Evolutionary conservation across 2,888 invertebrate species (phyloP).

Genomic region (Xanthorhoe spadicearia): DNA sequence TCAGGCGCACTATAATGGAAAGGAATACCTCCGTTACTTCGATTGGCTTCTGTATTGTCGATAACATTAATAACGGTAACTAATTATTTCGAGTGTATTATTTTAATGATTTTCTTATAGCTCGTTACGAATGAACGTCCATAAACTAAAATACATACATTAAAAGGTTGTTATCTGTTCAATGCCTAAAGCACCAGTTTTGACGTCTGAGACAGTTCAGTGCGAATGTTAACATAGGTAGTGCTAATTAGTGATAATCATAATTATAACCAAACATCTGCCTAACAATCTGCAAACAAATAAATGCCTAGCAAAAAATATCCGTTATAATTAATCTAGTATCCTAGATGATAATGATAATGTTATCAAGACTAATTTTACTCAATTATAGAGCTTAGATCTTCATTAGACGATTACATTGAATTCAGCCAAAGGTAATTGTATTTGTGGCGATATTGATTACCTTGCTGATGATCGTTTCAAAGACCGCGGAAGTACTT

Average conservation of each 20-base stretch:
- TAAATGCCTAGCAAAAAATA: neutral
- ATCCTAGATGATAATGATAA: too few species aligned
- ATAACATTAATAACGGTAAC: constrained; percentile 68
- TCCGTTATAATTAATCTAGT: neutral
- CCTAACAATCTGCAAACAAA: neutral
- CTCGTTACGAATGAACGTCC: constrained; percentile 46
- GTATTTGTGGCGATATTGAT: constrained; percentile 40
- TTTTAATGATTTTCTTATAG: constrained; percentile 62
- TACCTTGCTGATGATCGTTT: constrained; percentile 32
- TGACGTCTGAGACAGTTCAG: neutral
- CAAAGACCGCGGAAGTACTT: neutral
- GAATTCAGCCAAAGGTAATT: constrained; percentile 33
- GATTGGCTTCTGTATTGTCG: constrained; percentile 76
- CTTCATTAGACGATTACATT: constrained; percentile 39
- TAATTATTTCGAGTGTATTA: constrained; percentile 61
- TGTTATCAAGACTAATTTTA: too few species aligned
- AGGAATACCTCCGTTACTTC: constrained; percentile 67
- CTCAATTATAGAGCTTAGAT: constrained; percentile 27
- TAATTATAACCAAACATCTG: neutral
- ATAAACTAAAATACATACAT: constrained; percentile 49
- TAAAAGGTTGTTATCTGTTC: constrained; percentile 39
- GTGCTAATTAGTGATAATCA: too few species aligned
- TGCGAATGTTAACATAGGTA: constrained; percentile 1
- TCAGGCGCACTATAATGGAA: constrained; percentile 69
- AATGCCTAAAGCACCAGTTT: constrained; percentile 3